Evolutionary conservation across 92 coral and sea anemone genomes (phyloP).

Genomic region (Porites evermanni): DNA sequence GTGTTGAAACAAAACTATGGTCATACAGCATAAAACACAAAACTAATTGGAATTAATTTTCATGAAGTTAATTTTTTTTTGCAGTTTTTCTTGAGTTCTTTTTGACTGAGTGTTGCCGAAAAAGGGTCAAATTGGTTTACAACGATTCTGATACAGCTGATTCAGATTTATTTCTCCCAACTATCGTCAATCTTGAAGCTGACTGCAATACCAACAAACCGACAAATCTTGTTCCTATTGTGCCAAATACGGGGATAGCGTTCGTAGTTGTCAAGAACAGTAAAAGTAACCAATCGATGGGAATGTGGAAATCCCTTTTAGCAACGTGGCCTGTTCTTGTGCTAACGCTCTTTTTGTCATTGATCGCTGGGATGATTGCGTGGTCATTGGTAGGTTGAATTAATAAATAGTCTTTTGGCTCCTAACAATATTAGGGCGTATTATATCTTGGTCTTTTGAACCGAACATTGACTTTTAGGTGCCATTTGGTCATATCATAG

Average conservation of each 20-base stretch:
- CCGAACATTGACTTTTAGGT: too few species aligned
- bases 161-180: conserved; percentile 60
- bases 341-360: conserved; percentile 75
- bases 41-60: too few species aligned
- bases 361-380: conserved; percentile 80
- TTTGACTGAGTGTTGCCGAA: conserved; percentile 61
- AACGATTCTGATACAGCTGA: neutral
- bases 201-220: conserved; percentile 49
- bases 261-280: conserved; percentile 56
- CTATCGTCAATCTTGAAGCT: conserved; percentile 57
- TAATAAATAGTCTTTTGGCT: neutral
- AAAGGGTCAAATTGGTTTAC: neutral
- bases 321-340: conserved; percentile 94
- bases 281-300: conserved; percentile 60
- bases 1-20: too few species aligned
- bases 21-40: too few species aligned
- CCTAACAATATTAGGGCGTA: too few species aligned
- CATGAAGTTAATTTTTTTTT: neutral
- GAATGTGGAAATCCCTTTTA: conserved; percentile 69
- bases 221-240: conserved; percentile 66
- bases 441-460: too few species aligned
- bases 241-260: conserved; percentile 76
- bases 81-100: conserved; percentile 48
- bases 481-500: too few species aligned
- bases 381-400: conserved; percentile 88